Percentiles rank a stretch among this genome's conserved stretches.
These are phyloP conservation scores for Protobothrops flavoviridis DNA, from an alignment of 2,113 vertebrate species.

Conservation along the genomic window DNA sequence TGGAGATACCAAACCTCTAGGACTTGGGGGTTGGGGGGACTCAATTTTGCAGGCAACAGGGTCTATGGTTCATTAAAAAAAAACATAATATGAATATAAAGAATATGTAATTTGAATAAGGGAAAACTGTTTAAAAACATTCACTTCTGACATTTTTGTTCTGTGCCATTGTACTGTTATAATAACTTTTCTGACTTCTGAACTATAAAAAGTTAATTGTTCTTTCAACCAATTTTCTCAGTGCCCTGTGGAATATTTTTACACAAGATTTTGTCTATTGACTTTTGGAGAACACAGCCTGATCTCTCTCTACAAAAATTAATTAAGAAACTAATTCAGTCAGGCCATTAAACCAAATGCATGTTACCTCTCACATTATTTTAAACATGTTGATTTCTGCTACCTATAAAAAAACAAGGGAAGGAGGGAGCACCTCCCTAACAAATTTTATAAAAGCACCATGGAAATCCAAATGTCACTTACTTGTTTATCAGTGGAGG, in stretches of 20 bases:
- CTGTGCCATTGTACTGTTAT: not conserved
- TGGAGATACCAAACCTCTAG: not conserved
- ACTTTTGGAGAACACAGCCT: not conserved
- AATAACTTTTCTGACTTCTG: not conserved
- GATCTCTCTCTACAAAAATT: not conserved
- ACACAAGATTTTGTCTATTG: not conserved
- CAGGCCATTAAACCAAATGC: not conserved
- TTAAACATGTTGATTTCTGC: not conserved
- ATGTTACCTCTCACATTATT: not conserved
- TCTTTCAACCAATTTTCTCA: accelerated
- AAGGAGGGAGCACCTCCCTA: accelerated
- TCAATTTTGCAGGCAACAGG: not conserved
- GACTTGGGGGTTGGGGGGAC: not conserved
- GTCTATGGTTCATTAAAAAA: not conserved
- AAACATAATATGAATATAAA: not conserved
- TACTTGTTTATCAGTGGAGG: not conserved
- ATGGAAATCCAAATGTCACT: slow-evolving; percentile 27
- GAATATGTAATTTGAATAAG: not conserved
- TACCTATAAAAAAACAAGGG: not conserved
- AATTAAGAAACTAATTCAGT: not conserved
- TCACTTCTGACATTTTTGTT: not conserved
- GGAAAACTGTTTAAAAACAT: not conserved
- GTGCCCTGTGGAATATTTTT: accelerated
- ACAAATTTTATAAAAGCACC: accelerated
- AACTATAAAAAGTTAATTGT: not conserved